Conservation (phyloP, 92 coral and sea anemone genomes). For the Phenganax stokvisi region DNA sequence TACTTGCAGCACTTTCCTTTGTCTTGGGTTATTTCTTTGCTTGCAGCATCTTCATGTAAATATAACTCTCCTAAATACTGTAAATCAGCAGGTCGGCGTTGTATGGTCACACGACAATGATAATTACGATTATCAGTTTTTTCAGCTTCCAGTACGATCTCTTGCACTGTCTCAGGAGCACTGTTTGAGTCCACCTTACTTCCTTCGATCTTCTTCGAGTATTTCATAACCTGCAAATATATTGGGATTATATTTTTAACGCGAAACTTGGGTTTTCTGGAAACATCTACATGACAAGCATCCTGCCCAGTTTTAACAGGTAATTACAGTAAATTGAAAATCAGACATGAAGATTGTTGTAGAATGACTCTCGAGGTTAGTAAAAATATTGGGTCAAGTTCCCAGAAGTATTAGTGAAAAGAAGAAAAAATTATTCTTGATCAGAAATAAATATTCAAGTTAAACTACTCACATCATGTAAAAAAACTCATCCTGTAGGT, state of each 20-base stretch:
- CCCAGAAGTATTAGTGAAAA: no score
- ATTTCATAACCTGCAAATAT: conserved; percentile 67
- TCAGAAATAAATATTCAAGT: no score
- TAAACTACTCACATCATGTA: no score
- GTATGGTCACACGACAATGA: conserved; percentile 97
- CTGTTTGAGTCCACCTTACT: conserved; percentile 79
- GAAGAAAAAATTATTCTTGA: no score
- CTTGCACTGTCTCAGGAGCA: conserved; percentile 90
- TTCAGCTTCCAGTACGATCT: conserved; percentile 90
- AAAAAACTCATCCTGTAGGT: no score
- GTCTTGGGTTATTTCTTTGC: conserved; percentile 33
- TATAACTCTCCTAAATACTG: conserved; percentile 94
- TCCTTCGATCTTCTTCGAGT: conserved; percentile 82
- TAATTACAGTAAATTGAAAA: no score
- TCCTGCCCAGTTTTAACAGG: no score
- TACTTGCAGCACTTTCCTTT: conserved; percentile 47
- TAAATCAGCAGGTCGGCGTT: conserved; percentile 88
- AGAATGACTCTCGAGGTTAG: no score
- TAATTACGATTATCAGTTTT: conserved; percentile 94
- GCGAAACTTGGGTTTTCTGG: no score
- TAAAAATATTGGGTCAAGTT: no score
- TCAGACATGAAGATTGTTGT: no score
- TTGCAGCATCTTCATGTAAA: conserved; percentile 79
- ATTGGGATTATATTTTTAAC: neutral
- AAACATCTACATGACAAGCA: no score